Percentiles rank a stretch among this genome's conserved stretches.
Evolutionary conservation across 2,888 invertebrate genomes (phyloP).

Genomic region (Drosophila pseudotalamancana): DNA sequence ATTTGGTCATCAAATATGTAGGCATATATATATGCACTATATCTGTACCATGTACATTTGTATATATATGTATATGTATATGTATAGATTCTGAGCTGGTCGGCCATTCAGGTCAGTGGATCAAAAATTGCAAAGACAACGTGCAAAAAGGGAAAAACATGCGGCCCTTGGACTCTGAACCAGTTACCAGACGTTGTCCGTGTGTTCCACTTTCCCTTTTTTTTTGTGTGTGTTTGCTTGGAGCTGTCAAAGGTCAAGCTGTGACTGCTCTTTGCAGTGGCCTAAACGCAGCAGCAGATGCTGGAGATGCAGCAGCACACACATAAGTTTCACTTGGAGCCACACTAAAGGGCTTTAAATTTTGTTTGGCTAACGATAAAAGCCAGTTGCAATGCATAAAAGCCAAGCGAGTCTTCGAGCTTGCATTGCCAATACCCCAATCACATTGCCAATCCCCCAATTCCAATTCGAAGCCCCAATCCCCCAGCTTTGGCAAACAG

Average conservation of each 20-base stretch:
- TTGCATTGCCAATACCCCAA: conserved; percentile 10
- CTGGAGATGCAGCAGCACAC: too few species aligned
- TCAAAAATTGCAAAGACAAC: conserved; percentile 69
- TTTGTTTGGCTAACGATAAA: conserved; percentile 21
- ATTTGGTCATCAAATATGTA: conserved; percentile 77
- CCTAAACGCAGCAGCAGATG: conserved; percentile 6
- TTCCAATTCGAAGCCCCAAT: conserved; percentile 33
- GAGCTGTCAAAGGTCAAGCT: conserved; percentile 53
- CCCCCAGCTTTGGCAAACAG: conserved; percentile 25
- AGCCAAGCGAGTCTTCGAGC: conserved; percentile 35
- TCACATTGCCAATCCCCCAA: conserved; percentile 10
- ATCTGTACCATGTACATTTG: too few species aligned
- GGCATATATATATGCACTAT: conserved; percentile 19
- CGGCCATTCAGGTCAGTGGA: conserved; percentile 67
- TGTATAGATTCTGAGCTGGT: conserved; percentile 4
- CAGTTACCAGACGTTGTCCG: conserved; percentile 1
- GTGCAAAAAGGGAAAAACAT: conserved; percentile 60
- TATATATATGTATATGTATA: conserved; percentile 5
- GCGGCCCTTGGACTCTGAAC: conserved; percentile 3
- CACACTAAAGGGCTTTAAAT: conserved; percentile 45
- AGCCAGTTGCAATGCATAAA: conserved; percentile 22
- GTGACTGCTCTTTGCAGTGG: conserved; percentile 25
- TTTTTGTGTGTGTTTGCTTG: conserved; percentile 4
- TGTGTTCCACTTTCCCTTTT: conserved; percentile 60
- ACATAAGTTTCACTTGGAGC: conserved; percentile 25